These are phyloP conservation scores for Microplitis manilae DNA, from an alignment of 2,888 invertebrate species.

Conservation along the genomic window DNA sequence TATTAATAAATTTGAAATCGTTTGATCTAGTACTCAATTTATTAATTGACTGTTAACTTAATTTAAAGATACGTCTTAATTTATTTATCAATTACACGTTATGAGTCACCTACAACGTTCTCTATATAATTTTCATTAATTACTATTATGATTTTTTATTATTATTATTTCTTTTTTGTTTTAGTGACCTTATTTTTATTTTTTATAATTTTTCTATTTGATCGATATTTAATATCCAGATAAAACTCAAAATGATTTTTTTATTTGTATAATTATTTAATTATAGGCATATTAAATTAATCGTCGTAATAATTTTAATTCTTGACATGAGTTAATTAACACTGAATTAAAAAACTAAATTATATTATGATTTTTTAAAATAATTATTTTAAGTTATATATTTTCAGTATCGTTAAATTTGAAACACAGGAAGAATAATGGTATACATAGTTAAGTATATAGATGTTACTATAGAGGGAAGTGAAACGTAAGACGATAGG, in stretches of 20 bases:
- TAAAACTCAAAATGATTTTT: neutral
- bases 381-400: neutral
- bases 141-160: neutral
- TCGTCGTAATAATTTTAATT: neutral
- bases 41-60: no score
- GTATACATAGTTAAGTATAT: neutral
- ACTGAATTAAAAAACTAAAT: no score
- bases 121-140: neutral
- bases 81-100: no score
- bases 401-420: neutral
- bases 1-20: no score
- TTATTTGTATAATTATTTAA: neutral
- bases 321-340: neutral
- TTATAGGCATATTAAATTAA: neutral
- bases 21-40: no score
- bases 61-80: no score
- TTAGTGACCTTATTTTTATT: neutral
- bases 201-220: neutral
- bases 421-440: slow-evolving; percentile 19
- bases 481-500: slow-evolving; percentile 51
- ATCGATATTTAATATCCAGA: slow-evolving; percentile 12
- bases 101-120: no score
- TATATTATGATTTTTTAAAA: no score
- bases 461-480: slow-evolving; percentile 4
- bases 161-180: neutral